Evolutionary conservation across 2,888 invertebrate species (phyloP), one percentile per base, ranked within the genome.

Genomic region (Sinhomidia bicolor): DNA sequence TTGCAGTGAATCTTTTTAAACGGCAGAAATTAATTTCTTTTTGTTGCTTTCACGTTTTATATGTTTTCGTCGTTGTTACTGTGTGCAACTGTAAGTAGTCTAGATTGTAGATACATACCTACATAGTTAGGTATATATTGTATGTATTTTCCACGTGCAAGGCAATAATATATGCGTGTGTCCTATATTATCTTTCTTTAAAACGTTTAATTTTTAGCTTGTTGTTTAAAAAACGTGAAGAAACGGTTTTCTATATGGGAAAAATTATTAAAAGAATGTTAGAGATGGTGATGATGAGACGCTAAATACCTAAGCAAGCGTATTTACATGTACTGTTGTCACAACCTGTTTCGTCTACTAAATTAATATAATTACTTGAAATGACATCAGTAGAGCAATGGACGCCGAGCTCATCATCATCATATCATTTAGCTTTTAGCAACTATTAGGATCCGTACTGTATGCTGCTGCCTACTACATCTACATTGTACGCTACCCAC

Each of bases 281-380:
- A 29, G 23, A 3, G 57, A 57, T 57, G 57, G 9, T 20, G 57
- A 41, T 68, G 41, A 68, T 68, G 1, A n/a, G 14, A 32, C 29
- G 62, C 32, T 60, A 17, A n/a, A 65, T n/a, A 4, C 6, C 7
- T 20, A 14, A 41, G 5, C 36, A 44, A 7, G 44, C 44, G 10
- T 9, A 51, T 14, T 10, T 32, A 26, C 29, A 32, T 41, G 47
- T 82, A 47, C 82, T 29, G 65, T 82, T 68, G 44, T 65, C 62
- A 82, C 68, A 82, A 82, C 65, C 82, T 82, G 82, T 68, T 60
- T 68, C 82, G 32, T 71, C 20, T 47, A 51, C 23, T 65, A 29
- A 82, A 82, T 82, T 51, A 44, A 68, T 82, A 51, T 82, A 82
- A 82, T 82, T 82, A 68, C 32, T 47, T 23, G 14, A 68, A 44